Base-by-base conservation (phyloP, 2,113 vertebrate genomes). In the Rhabdornis inornatus region DNA sequence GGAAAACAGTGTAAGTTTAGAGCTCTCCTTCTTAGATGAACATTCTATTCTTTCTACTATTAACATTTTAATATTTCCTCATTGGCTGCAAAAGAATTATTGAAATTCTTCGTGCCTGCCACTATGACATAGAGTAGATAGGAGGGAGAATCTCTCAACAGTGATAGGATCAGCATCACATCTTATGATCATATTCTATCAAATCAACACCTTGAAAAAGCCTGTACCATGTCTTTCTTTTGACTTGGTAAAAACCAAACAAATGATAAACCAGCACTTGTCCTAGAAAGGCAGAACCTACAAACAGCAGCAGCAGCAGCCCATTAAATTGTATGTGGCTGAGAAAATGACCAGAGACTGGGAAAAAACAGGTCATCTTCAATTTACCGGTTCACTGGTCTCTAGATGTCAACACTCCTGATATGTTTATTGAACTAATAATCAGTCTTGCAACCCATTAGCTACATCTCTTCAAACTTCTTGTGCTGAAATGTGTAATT, bases 241-340 rank as follows among this genome's bases (percentile, higher is more conserved):
- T 42, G 10, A 37, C 44, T 70, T 50, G 16, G 39, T 47, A 23
- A 83, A 75, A 39, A n/a, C 10, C 35, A 66, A 57, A 13, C 5
- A 53, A 76, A 57, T 7, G 19, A 61, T n/a, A 15, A 9, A 24
- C 5, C 22, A 74, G 11, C 15, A 69, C 20, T 24, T 60, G 33
- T 33, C 25, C 42, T 28, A 91, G 61, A 84, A 89, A 89, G 44
- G 24, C 50, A 76, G 69, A 95, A 57, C 87, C 83, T 86, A 83
- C 97, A 97, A 98, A 98, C 92, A 96, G 97, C 98, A 98, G 96
- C 94, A 49, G 97, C 95, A 98, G 96, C 93, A 97, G 96, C 98
- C 96, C 98, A 97, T 97, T 86, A 47, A 82, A 20, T 5, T 98
- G 96, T 98, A 95, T 95, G 94, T 97, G 98, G 97, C 96, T 96